These are phyloP conservation scores for Incurvaria masculella DNA, from an alignment of 2,888 invertebrate genomes.

Conservation along the genomic window DNA sequence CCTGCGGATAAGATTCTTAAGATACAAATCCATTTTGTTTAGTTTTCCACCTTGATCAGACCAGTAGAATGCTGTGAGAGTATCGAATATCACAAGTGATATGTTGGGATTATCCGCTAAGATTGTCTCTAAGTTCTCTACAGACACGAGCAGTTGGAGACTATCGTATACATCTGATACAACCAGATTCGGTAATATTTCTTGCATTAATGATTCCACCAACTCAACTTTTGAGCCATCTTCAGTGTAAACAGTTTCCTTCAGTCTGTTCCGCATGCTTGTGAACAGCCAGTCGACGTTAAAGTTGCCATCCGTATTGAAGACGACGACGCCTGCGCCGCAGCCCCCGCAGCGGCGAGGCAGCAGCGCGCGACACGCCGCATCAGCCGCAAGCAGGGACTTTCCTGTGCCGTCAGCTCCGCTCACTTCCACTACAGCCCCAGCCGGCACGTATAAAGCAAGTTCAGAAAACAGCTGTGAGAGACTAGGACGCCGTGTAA, in stretches of 20 bases:
- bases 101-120: slow-evolving; percentile 33
- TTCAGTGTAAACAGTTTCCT: slow-evolving; percentile 16
- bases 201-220: slow-evolving; percentile 16
- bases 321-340: slow-evolving; percentile 31
- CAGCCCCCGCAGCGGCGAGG: slow-evolving; percentile 25
- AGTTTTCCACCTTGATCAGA: slow-evolving; percentile 44
- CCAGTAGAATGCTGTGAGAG: slow-evolving; percentile 52
- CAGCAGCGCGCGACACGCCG: slow-evolving; percentile 33
- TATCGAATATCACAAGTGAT: slow-evolving; percentile 40
- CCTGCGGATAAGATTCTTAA: slow-evolving; percentile 34
- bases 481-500: slow-evolving; percentile 39
- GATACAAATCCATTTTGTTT: slow-evolving; percentile 47
- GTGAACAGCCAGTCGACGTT: slow-evolving; percentile 23
- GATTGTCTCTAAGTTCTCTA: slow-evolving; percentile 40
- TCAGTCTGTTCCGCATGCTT: slow-evolving; percentile 19
- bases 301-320: slow-evolving; percentile 44
- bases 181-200: slow-evolving; percentile 26
- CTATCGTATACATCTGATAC: slow-evolving; percentile 38
- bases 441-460: slow-evolving; percentile 26
- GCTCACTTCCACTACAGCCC: slow-evolving; percentile 36
- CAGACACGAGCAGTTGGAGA: slow-evolving; percentile 36
- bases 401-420: slow-evolving; percentile 23
- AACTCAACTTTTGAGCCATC: background rate
- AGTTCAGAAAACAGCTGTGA: slow-evolving; percentile 42
- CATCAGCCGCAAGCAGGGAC: slow-evolving; percentile 29